Evolutionary conservation across 2,888 invertebrate species (phyloP).

Genomic region (Gerosis bhagava): DNA sequence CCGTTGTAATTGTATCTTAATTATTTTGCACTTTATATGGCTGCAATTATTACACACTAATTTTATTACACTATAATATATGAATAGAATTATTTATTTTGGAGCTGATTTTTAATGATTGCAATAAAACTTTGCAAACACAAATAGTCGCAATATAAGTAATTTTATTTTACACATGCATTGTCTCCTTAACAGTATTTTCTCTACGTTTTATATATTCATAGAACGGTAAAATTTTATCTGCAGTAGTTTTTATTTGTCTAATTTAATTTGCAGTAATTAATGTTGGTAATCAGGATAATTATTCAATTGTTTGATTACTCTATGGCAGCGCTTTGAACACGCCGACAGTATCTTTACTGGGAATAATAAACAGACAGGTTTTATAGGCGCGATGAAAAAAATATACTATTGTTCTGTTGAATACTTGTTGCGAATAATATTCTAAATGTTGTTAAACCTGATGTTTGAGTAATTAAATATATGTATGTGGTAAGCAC

Average conservation of each 20-base stretch:
- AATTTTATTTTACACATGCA: too few species aligned
- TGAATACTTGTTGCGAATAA: conserved; percentile 3
- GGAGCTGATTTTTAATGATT: too few species aligned
- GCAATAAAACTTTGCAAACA: too few species aligned
- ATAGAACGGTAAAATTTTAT: conserved; percentile 13
- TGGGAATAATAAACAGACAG: conserved; percentile 30
- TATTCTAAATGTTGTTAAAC: too few species aligned
- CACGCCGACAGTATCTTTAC: conserved; percentile 30
- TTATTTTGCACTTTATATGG: too few species aligned
- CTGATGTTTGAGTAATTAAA: too few species aligned
- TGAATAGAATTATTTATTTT: too few species aligned
- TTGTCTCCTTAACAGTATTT: neutral
- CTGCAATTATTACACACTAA: too few species aligned
- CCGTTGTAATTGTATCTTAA: too few species aligned
- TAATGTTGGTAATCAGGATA: conserved; percentile 14
- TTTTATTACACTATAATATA: too few species aligned
- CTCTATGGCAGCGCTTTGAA: conserved; percentile 34
- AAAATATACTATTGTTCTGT: conserved; percentile 19
- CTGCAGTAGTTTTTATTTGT: conserved; percentile 13
- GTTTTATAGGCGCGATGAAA: conserved; percentile 9
- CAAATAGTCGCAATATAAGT: too few species aligned
- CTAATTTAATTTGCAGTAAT: conserved; percentile 19
- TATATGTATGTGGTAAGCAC: too few species aligned
- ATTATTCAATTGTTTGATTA: conserved; percentile 25
- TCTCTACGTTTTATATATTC: conserved; percentile 13